Percentiles rank a stretch among this genome's conserved stretches.
phyloP scores from a whole-genome alignment of 1,140 invertebrate species.

The Globodera ellingtonae region DNA sequence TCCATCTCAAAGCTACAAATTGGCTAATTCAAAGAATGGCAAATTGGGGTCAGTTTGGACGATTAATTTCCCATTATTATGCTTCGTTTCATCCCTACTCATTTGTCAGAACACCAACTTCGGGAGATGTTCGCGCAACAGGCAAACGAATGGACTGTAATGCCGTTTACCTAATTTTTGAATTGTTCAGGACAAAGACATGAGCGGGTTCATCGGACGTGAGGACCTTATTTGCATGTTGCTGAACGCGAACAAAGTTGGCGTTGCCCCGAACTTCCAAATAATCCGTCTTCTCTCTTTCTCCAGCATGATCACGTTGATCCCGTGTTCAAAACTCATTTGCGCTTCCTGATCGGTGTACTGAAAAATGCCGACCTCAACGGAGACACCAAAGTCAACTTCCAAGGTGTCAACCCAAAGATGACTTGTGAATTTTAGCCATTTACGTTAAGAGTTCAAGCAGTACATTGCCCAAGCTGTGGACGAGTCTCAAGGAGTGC shows the following conservation, averaged over 20 bases:
- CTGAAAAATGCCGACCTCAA: slow-evolving; percentile 65
- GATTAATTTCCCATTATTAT: not conserved
- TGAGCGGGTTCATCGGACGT: slow-evolving; percentile 56
- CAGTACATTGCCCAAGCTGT: slow-evolving; percentile 27
- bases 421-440: slow-evolving; percentile 67
- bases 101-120: slow-evolving; percentile 54
- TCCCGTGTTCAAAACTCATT: slow-evolving; percentile 63
- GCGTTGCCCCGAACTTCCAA: not conserved
- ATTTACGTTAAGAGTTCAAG: slow-evolving; percentile 34
- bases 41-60: slow-evolving; percentile 25
- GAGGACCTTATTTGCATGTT: slow-evolving; percentile 58
- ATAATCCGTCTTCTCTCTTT: not conserved
- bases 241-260: slow-evolving; percentile 52
- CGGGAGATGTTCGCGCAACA: slow-evolving; percentile 59
- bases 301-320: slow-evolving; percentile 57
- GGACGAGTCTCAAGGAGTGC: slow-evolving; percentile 19
- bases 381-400: slow-evolving; percentile 65
- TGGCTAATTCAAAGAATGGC: slow-evolving; percentile 10
- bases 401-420: slow-evolving; percentile 57
- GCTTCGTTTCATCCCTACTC: not conserved
- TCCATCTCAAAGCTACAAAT: not conserved
- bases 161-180: not conserved
- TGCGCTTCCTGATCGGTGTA: slow-evolving; percentile 62
- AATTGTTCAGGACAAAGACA: slow-evolving; percentile 49
- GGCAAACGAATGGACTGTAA: not conserved